Percentiles rank a stretch among this genome's conserved stretches.
These are phyloP conservation scores for Echeneis naucrates DNA, from an alignment of 2,797 vertebrate genomes.

Conservation along the genomic window DNA sequence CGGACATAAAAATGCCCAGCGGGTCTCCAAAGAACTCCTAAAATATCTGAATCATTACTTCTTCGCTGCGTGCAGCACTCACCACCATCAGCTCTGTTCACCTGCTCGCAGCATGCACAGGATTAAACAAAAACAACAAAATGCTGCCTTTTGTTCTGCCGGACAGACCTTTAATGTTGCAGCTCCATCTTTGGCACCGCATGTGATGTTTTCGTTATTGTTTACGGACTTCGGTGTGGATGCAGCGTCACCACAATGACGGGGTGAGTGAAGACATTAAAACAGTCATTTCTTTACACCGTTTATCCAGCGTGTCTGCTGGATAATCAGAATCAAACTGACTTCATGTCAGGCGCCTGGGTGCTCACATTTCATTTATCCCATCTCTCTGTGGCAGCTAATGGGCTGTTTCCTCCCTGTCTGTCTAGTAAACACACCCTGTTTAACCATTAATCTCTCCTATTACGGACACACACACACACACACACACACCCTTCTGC, in stretches of 20 bases:
- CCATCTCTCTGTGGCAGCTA: constrained; percentile 53
- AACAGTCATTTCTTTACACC: neutral
- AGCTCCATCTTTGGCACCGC: neutral
- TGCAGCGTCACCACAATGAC: neutral
- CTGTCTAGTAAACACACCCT: constrained; percentile 38
- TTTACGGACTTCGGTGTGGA: neutral
- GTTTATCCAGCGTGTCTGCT: neutral
- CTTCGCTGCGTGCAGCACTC: neutral
- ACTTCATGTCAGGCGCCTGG: constrained; percentile 16
- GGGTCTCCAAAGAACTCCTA: too few species aligned
- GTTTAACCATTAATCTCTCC: constrained; percentile 67
- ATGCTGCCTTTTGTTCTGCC: too few species aligned
- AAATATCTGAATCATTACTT: neutral
- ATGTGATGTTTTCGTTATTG: too few species aligned
- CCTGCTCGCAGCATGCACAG: neutral
- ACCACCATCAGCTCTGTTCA: neutral
- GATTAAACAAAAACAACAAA: neutral
- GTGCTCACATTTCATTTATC: constrained; percentile 37
- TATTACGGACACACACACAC: constrained; percentile 19
- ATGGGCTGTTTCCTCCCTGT: constrained; percentile 65
- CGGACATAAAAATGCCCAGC: too few species aligned
- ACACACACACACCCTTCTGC: neutral
- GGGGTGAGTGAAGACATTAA: neutral
- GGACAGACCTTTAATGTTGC: neutral
- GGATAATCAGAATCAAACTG: constrained; percentile 18